phyloP scores from a whole-genome alignment of 2,797 vertebrate genomes.

The Dryobates pubescens region DNA sequence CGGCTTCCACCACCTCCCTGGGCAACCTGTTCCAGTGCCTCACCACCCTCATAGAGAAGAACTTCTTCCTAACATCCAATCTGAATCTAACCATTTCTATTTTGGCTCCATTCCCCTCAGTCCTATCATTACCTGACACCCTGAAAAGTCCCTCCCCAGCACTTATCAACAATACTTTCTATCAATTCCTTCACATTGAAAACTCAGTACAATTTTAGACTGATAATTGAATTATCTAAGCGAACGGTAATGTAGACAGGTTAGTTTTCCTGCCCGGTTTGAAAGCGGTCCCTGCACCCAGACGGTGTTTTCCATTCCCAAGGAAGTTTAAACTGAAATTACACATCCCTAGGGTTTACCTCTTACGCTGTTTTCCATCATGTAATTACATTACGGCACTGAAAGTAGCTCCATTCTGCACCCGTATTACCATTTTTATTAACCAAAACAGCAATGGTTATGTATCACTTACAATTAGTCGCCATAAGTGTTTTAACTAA shows the following conservation, averaged over 20 bases:
- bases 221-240: not conserved
- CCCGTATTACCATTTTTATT: slow-evolving; percentile 58
- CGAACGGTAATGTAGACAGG: not conserved
- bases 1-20: too few relatives aligned
- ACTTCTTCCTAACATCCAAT: too few relatives aligned
- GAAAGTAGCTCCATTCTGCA: not conserved
- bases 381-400: not conserved
- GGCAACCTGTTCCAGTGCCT: too few relatives aligned
- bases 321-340: not conserved
- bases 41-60: too few relatives aligned
- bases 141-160: too few relatives aligned
- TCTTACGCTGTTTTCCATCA: not conserved
- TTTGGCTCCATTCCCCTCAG: too few relatives aligned
- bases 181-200: not conserved
- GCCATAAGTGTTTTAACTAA: slow-evolving; percentile 4
- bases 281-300: not conserved
- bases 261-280: not conserved
- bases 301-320: not conserved
- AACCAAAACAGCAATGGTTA: not conserved
- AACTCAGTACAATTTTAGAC: not conserved
- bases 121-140: too few relatives aligned
- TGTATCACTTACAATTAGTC: slow-evolving; percentile 30
- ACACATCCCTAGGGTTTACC: not conserved
- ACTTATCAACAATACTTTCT: not conserved
- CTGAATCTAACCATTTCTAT: too few relatives aligned